Conservation (phyloP, 2,797 vertebrate species). For the Alfaro cultratus region DNA sequence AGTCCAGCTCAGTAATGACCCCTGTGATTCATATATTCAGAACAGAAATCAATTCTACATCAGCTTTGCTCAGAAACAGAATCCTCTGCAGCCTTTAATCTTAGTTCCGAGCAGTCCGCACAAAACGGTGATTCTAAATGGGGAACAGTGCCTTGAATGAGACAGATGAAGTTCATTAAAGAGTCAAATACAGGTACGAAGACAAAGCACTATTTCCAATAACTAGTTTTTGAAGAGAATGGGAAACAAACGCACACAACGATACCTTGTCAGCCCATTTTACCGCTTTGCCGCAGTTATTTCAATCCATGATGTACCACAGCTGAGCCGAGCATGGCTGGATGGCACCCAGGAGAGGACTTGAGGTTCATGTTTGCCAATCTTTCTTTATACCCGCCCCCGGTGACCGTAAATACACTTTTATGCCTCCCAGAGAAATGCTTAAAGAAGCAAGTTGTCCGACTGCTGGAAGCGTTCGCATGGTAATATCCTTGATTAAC, state of each 20-base stretch:
- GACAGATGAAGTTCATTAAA: slow-evolving; percentile 76
- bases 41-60: slow-evolving; percentile 87
- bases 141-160: slow-evolving; percentile 76
- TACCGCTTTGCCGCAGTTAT: slow-evolving; percentile 70
- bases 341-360: slow-evolving; percentile 77
- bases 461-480: slow-evolving; percentile 59
- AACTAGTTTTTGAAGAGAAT: slow-evolving; percentile 54
- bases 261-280: slow-evolving; percentile 64
- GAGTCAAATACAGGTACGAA: slow-evolving; percentile 69
- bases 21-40: slow-evolving; percentile 85
- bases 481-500: slow-evolving; percentile 77
- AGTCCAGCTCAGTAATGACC: slow-evolving; percentile 83
- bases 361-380: slow-evolving; percentile 81
- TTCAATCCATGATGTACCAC: slow-evolving; percentile 75
- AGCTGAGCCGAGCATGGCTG: slow-evolving; percentile 44
- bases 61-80: slow-evolving; percentile 74
- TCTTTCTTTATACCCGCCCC: slow-evolving; percentile 77
- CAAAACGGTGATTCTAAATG: slow-evolving; percentile 70
- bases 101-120: slow-evolving; percentile 57
- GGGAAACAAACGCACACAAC: slow-evolving; percentile 61
- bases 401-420: slow-evolving; percentile 77
- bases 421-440: slow-evolving; percentile 79
- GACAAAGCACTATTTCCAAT: slow-evolving; percentile 78
- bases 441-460: slow-evolving; percentile 80
- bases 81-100: slow-evolving; percentile 71